Evolutionary conservation across 1,140 invertebrate genomes (phyloP).

Genomic region (Ptiloglossa arizonensis): DNA sequence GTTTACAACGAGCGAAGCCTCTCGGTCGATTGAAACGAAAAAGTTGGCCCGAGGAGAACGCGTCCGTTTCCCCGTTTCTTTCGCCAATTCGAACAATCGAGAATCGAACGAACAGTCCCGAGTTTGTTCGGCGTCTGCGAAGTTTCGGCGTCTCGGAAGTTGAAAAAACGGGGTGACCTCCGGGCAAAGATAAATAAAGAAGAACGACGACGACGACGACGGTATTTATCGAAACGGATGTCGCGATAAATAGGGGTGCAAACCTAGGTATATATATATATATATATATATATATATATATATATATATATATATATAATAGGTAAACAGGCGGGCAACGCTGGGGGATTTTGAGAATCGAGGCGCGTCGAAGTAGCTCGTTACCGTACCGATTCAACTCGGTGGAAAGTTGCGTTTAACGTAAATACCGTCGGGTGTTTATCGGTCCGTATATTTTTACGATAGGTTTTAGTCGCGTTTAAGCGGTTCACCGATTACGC

Average conservation of each 20-base stretch:
- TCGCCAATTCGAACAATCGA: constrained; percentile 10
- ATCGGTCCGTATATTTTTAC: constrained; percentile 30
- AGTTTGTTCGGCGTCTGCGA: constrained; percentile 5
- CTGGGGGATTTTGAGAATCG: neutral
- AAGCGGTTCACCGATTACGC: constrained; percentile 20
- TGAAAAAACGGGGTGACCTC: neutral
- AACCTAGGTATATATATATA: no score
- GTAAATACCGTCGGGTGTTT: constrained; percentile 10
- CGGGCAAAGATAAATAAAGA: neutral
- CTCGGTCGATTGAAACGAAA: neutral
- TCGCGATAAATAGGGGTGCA: no score
- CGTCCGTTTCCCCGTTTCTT: neutral
- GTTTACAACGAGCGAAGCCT: neutral
- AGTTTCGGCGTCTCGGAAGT: constrained; percentile 38
- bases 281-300: no score
- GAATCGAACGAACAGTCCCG: constrained; percentile 26
- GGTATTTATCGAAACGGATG: constrained; percentile 3
- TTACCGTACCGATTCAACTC: constrained; percentile 30
- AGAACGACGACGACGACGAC: constrained; percentile 15
- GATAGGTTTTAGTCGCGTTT: constrained; percentile 1
- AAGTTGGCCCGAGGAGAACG: neutral
- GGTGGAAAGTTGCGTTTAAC: constrained; percentile 3
- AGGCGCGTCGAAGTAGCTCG: neutral
- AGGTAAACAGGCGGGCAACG: neutral
- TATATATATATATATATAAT: no score